Evolutionary conservation across 2,888 invertebrate genomes (phyloP).

Genomic region (Pterobdella sp.): DNA sequence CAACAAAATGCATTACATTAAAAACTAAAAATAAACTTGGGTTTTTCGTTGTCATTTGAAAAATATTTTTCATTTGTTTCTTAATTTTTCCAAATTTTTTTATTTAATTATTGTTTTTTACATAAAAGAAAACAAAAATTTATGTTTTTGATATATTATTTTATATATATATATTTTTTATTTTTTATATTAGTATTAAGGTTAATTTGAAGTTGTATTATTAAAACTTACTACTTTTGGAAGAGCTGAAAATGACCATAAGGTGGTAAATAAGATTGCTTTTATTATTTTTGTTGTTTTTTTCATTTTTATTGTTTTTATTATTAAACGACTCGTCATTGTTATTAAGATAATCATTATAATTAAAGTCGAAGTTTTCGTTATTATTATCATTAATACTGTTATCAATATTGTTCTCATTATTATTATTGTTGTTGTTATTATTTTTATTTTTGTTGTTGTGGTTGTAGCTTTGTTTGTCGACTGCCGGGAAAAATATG

Average conservation of each 20-base stretch:
- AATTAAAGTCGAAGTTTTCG: background rate
- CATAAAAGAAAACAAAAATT: too few relatives aligned
- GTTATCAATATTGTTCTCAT: background rate
- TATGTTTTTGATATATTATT: too few relatives aligned
- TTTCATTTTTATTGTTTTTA: background rate
- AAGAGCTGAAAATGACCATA: background rate
- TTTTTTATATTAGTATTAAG: too few relatives aligned
- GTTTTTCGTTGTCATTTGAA: too few relatives aligned
- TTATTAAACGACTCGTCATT: background rate
- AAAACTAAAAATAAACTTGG: too few relatives aligned
- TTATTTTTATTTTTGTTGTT: constrained; percentile 8
- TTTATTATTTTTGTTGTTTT: background rate
- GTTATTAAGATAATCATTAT: background rate
- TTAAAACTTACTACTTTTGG: background rate
- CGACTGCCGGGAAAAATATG: background rate
- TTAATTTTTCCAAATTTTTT: too few relatives aligned
- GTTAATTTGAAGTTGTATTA: too few relatives aligned
- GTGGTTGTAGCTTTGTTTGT: background rate
- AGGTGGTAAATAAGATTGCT: constrained; percentile 6
- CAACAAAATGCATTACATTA: too few relatives aligned
- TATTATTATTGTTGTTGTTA: background rate
- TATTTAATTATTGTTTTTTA: too few relatives aligned
- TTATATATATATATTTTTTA: too few relatives aligned
- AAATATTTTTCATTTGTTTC: too few relatives aligned
- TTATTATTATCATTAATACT: background rate